Conservation (phyloP, 2,888 invertebrate species). For the Drosophila testacea region DNA sequence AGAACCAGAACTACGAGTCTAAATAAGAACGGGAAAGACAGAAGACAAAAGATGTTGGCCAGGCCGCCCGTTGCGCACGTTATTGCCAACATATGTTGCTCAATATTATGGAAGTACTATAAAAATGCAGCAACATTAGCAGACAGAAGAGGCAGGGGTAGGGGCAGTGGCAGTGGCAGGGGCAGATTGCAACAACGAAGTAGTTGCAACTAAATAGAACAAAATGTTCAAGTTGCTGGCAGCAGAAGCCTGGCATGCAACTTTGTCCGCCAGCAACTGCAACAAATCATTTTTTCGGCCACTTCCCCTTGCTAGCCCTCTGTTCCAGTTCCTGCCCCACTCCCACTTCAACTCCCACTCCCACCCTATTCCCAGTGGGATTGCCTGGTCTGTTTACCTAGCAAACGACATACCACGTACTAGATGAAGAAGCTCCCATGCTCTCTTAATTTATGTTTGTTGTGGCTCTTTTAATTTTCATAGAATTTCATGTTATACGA, state of each 20-base stretch:
- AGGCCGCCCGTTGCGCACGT: constrained; percentile 51
- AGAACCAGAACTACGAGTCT: constrained; percentile 4
- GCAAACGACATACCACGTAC: constrained; percentile 37
- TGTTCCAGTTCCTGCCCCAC: not conserved
- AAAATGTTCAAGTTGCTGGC: constrained; percentile 26
- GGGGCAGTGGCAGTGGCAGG: not conserved
- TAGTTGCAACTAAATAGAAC: constrained; percentile 38
- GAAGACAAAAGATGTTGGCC: constrained; percentile 18
- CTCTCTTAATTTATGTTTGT: constrained; percentile 51
- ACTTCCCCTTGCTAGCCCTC: not conserved
- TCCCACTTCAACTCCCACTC: not conserved
- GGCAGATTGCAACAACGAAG: not conserved
- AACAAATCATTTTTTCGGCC: constrained; percentile 52
- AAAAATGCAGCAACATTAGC: constrained; percentile 42
- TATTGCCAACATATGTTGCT: constrained; percentile 75
- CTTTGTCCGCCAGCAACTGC: constrained; percentile 35
- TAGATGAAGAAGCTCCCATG: constrained; percentile 33
- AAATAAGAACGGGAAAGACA: not conserved
- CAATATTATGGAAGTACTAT: constrained; percentile 64
- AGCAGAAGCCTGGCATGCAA: constrained; percentile 36
- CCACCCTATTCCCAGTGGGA: not conserved
- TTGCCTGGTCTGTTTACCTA: constrained; percentile 35
- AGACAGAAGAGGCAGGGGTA: not conserved
- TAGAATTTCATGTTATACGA: constrained; percentile 46
- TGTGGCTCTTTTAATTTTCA: constrained; percentile 53